Evolutionary conservation across 2,113 vertebrate species (phyloP), one percentile per base, ranked within the genome.

Genomic region (Poeciliopsis prolifica): DNA sequence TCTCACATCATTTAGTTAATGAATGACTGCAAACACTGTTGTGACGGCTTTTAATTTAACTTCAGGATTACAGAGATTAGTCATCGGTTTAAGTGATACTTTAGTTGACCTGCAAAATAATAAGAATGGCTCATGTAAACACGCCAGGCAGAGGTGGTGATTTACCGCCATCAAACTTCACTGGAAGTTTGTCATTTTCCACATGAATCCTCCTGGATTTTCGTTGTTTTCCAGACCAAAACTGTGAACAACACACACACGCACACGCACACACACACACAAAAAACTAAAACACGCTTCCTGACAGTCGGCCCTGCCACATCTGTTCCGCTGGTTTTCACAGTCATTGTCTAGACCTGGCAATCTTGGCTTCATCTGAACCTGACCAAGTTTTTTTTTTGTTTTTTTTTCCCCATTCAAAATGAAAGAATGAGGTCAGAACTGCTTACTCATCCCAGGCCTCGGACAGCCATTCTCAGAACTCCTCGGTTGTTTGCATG

Each of bases 371-470:
- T 77, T 68, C 67, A 65, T 74, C 72, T 74, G 75, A 81, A 26
- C 31, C 67, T 67, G 79, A 78, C 75, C 79, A 62, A 70, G 78
- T 79, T 79, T 84, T 90, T 89, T 33, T 1, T 28, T 28, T 28
- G 28, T 9, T 35, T 35, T 35, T 35, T 37, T 11, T 10, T 9
- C 1, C 83, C 37, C 58, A 66, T 13, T 35, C 64, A 54, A 83
- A 83, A 74, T 78, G 48, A 70, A 74, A 87, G 87, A 91, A 90
- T 83, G 88, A 93, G 85, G 85, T 92, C 88, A 70, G 76, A 76
- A 44, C 88, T 86, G 85, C 86, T 91, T 64, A 85, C 83, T 90
- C 90, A 91, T 72, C 68, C 70, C 70, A 60, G 31, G 37, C 61
- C 48, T 58, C 42, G 26, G 28, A 70, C 64, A 13, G 74, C 74